Conservation (phyloP, 2,113 vertebrate species). For the Patagioenas fasciata region DNA sequence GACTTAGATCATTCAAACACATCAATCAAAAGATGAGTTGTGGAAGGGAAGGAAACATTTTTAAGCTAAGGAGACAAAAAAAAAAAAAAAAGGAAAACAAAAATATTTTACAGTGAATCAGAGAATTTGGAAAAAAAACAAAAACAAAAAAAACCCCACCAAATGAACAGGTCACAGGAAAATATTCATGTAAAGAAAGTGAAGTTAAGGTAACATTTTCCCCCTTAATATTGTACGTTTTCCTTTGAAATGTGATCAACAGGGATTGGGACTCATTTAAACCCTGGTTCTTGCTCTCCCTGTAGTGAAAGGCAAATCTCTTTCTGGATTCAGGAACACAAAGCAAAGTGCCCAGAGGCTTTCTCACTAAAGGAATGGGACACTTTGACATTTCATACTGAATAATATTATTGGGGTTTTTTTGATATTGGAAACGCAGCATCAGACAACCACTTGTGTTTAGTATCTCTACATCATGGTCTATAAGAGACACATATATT, state of each 20-base stretch:
- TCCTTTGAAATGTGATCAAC: neutral
- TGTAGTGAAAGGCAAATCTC: neutral
- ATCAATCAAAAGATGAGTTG: neutral
- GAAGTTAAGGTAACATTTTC: neutral
- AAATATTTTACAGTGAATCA: neutral
- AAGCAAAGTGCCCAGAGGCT: neutral
- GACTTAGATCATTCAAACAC: neutral
- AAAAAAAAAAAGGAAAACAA: too few species aligned
- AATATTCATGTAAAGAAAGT: neutral
- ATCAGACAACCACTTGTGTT: neutral
- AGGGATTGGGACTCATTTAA: neutral
- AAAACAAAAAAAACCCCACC: too few species aligned
- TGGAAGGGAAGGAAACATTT: neutral
- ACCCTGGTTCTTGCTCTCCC: neutral
- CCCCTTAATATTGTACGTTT: neutral
- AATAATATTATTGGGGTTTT: accelerated
- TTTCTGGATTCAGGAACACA: neutral
- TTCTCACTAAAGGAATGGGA: neutral
- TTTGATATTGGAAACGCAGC: neutral
- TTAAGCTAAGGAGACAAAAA: neutral
- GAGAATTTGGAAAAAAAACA: neutral
- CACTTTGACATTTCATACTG: neutral
- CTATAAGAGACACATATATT: neutral
- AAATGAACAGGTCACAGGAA: neutral
- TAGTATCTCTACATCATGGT: neutral